phyloP scores from a whole-genome alignment of 1,140 invertebrate species.

The Gonatopus flavifemur region DNA sequence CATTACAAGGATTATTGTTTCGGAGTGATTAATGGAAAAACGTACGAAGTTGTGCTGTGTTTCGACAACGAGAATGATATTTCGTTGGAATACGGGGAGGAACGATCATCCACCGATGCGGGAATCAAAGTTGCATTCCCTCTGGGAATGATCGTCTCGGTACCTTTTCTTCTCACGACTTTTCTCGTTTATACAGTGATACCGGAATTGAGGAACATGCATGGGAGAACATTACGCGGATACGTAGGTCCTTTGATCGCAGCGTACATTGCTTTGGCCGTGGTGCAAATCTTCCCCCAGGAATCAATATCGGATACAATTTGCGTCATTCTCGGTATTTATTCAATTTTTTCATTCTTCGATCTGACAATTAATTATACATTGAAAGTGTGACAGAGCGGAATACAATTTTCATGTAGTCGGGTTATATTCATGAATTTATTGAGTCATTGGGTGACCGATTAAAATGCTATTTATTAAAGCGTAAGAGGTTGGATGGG shows the following conservation, averaged over 20 bases:
- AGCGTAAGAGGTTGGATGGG: no score
- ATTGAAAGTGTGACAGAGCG: no score
- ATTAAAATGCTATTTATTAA: no score
- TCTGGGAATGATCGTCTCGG: constrained; percentile 55
- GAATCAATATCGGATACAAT: constrained; percentile 35
- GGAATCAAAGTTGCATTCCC: constrained; percentile 1
- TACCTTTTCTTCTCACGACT: constrained; percentile 59
- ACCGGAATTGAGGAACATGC: constrained; percentile 60
- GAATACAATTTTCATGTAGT: no score
- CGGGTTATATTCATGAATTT: no score
- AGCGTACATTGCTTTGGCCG: constrained; percentile 53
- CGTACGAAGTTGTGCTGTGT: constrained; percentile 25
- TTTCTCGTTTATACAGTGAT: constrained; percentile 58
- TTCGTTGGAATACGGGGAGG: background rate
- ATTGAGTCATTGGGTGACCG: no score
- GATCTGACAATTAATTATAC: no score
- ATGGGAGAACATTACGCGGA: constrained; percentile 59
- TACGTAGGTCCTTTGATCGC: constrained; percentile 56
- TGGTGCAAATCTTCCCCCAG: constrained; percentile 48
- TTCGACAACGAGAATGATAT: constrained; percentile 10
- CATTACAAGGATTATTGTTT: constrained; percentile 27
- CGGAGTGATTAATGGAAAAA: background rate
- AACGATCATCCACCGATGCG: background rate
- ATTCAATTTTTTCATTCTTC: background rate
- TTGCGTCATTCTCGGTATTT: constrained; percentile 57